Base-by-base conservation (phyloP, 2,113 vertebrate species). In the Eulemur macaco region DNA sequence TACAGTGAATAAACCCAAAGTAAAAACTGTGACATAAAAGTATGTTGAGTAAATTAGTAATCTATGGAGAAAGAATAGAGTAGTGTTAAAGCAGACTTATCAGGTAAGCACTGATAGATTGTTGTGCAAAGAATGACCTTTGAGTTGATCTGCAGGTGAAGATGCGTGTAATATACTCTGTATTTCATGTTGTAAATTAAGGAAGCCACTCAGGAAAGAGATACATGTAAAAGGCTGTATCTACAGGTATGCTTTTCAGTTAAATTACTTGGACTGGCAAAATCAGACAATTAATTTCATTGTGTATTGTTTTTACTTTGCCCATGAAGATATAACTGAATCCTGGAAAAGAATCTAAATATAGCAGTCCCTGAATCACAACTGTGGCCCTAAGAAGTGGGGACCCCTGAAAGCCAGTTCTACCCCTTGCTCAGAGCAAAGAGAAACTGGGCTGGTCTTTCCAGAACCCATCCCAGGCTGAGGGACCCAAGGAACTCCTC, bases 71-170 rank as follows among this genome's bases (percentile, higher is more conserved):
- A 92, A 64, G 31, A 60, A 76, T 63, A 66, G 47, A 76, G 37
- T 64, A 45, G 25, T 60, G 13, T 34, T 76, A 76, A 95, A 83
- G 34, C 1, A 47, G 45, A 68, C 12, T 20, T n/a, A 56, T 52
- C 31, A 86, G 95, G 71, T 71, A 50, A 42, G 23, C 63, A 50
- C 18, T 27, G 74, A n/a, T 25, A 86, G 68, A 74, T 64, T 64
- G 45, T 58, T 95, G 74, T 64, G 78, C 56, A 96, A 86, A 96
- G 54, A 52, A 69, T 73, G 45, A 76, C 83, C 37, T 91, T 93
- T 87, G 60, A 25, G 80, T 86, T 34, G n/a, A 91, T 21, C 39
- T 77, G 29, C 4, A 13, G 42, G 45, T 76, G 47, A 84, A 71
- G 54, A 84, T 42, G n/a, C 10, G 52, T 11, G 7, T 54, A 81